phyloP scores from a whole-genome alignment of 2,888 invertebrate species.

The Nephrotoma appendiculata region DNA sequence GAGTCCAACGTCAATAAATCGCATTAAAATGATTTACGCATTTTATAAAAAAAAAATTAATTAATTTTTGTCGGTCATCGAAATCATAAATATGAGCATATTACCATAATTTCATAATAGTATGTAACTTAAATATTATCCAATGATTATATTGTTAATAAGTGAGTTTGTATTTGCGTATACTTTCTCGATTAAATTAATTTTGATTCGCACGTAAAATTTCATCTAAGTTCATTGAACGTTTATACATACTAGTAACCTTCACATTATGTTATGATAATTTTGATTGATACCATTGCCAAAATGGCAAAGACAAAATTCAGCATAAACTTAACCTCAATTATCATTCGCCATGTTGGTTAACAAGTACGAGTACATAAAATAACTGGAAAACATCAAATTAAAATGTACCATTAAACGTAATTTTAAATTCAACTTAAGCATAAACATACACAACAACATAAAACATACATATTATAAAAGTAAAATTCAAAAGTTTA shows the following conservation, averaged over 20 bases:
- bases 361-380: not conserved
- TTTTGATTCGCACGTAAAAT: too few relatives aligned
- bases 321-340: not conserved
- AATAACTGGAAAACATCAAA: not conserved
- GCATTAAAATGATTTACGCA: not conserved
- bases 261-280: not conserved
- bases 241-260: not conserved
- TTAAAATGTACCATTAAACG: not conserved
- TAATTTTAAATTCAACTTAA: not conserved
- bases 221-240: not conserved
- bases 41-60: not conserved
- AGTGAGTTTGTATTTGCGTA: not conserved
- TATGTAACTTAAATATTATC: not conserved
- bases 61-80: not conserved
- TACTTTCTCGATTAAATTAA: too few relatives aligned
- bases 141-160: not conserved
- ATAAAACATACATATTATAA: not conserved
- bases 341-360: not conserved
- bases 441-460: not conserved
- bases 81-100: not conserved
- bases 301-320: not conserved
- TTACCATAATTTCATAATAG: not conserved
- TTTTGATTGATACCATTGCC: not conserved
- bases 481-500: not conserved
- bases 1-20: not conserved